A percentile compares a stretch with the other conserved stretches of the same genome.
Evolutionary conservation across 2,113 vertebrate species (phyloP).

Genomic region (Arvicanthis niloticus): DNA sequence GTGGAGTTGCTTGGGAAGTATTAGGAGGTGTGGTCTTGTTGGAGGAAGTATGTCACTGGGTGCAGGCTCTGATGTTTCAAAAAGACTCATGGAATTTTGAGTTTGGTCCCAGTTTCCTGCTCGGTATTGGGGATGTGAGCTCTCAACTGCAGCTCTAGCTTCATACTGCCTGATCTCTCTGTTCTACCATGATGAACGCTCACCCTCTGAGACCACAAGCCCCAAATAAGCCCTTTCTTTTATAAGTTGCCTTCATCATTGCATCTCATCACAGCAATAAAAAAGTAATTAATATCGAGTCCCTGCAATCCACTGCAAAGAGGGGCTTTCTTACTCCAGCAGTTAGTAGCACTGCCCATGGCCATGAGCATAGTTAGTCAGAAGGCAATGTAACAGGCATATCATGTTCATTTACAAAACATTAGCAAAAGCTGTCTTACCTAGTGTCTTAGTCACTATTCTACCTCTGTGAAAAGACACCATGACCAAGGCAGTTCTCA

Average conservation of each 20-base stretch:
- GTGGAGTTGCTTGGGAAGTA: background rate
- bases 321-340: background rate
- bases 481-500: background rate
- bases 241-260: background rate
- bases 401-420: background rate
- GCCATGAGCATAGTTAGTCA: background rate
- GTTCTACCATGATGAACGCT: background rate
- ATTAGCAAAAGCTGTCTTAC: background rate
- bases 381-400: background rate
- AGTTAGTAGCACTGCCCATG: background rate
- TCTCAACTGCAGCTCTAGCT: background rate
- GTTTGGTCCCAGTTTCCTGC: background rate
- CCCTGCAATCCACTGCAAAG: background rate
- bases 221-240: background rate
- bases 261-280: background rate
- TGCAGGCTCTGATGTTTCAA: background rate
- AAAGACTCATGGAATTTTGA: background rate
- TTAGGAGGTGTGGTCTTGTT: background rate
- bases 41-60: background rate
- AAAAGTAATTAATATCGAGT: background rate
- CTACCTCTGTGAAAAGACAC: background rate
- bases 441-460: background rate
- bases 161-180: background rate
- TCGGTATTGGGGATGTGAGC: background rate
- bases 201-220: background rate